Base-by-base conservation (phyloP, 2,113 vertebrate species). In the Apteryx owenii region DNA sequence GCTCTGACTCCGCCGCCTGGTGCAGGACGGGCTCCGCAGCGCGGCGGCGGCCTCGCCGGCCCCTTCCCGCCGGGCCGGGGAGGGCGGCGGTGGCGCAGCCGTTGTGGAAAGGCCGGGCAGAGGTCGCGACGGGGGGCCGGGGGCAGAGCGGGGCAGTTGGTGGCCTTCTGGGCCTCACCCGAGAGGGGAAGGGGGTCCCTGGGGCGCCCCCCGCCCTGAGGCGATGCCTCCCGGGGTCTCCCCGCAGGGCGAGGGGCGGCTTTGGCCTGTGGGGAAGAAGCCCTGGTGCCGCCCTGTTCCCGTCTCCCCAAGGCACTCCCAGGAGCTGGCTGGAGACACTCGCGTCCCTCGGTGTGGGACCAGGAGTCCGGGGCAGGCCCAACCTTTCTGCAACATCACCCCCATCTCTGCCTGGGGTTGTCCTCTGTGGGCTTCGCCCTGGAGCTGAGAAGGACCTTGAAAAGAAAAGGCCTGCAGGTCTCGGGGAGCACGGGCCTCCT, bases 1-100 rank as follows among this genome's bases (percentile, higher is more conserved):
- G 96, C 94, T 93, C 97, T 95, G 96, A 94, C 97, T 97, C 97
- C 97, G 90, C 97, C 97, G 97, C 97, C 96, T 90, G 81, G 91
- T 95, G 98, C 97, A 89, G 96, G 97, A 84, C 97, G 5, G 89
- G 97, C 97, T 89, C 98, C 97, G 97, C 97, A 93, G 95, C 64
- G 95, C 94, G 61, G 81, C 92, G 69, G 80, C 90, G 80, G 94
- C 94, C 90, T 33, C 40, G 42, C 50, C 42, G 62, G 14, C 46
- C 44, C 44, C 72, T 16, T 16, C 40, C 50, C 38, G 26, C 46
- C 36, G 36, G 73, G 42, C 82, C 82, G 85, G 36, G 36, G 36
- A 38, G 36, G 36, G 36, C 36, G 38, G 42, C 66, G 44, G 18
- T 19, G 50, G 50, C 50, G 31, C 23, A 14, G 48, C 9, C 14